Base-by-base conservation (phyloP, 2,888 invertebrate genomes). In the Callosobruchus maculatus region DNA sequence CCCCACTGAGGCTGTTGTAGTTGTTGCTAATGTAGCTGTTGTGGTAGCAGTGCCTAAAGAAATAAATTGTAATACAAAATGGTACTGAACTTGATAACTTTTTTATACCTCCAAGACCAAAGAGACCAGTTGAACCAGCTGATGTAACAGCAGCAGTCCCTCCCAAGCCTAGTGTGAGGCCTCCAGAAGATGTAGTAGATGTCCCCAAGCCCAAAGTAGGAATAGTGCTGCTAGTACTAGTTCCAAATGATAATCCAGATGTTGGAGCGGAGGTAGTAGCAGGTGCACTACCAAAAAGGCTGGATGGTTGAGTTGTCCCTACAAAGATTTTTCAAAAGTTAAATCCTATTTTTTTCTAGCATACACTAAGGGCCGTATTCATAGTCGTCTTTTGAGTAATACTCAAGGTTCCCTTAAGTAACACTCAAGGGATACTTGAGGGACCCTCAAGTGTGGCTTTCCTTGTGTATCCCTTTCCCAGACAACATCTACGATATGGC, bases 1-100 rank as follows among this genome's bases (percentile, higher is more conserved):
- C 5, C 94, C 95, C 49, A 91, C 86, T 49, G 49, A 49, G 77
- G 75, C 73, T 71, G 74, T 22, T 22, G 80, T 74, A 26, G 78
- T 74, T 7, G 80, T 68, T 66, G 77, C 68, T 9, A 78, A 21
- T 70, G 80, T 72, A 22, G 74, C 72, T 68, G 74, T 66, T 20
- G 73, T 67, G 67, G 71, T 21, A 22, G 13, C 21, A 21, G 67
- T 22, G 2, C 49, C 49, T 49, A 49, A 18, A 49, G 49, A 13
- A 13, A 49, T 7, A 49, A 7, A 49, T 22, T 26, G 26, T 26
- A 26, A n/a, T n/a, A n/a, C n/a, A n/a, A n/a, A n/a, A n/a, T n/a
- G n/a, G n/a, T 26, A 4, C 7, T 26, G 2, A 26, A 26, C 3
- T 26, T 26, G 7, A 72, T 0, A 20, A 68, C 13, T 21, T 26